Base-by-base conservation (phyloP, 2,797 vertebrate species). In the Rhabdophis nuchalis region DNA sequence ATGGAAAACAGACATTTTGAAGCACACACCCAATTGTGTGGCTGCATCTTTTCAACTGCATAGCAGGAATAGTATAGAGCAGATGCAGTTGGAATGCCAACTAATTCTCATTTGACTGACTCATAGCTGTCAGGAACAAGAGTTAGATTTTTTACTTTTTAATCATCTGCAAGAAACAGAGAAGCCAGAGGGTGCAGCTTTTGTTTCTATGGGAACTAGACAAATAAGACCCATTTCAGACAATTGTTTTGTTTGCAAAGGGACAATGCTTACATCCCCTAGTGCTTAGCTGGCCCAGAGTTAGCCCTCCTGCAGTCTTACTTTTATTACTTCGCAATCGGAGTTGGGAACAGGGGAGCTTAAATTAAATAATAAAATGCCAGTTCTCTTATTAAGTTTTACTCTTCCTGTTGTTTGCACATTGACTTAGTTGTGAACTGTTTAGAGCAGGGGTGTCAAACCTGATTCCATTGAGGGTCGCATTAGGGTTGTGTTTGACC, bases 191-290 rank as follows among this genome's bases (percentile, higher is more conserved):
- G 91, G 61, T 91, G 91, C 64, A 0, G 0, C 82, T 95, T 20
- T 89, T 0, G 92, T 95, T 94, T 82, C 95, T 93, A 91, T 94
- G 94, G 94, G 91, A 95, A 95, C 12, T 0, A 4, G 86, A 68
- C 64, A 94, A 87, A 27, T 0, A 52, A 91, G 89, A 77, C 41
- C 25, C 25, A 5, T 92, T 89, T 86, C 25, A 89, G 25, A 89
- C 58, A 89, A 82, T 41, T 36, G n/a, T 68, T 87, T 11, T 46
- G 36, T 32, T 91, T 91, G 53, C 53, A n/a, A 29, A 58, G 56
- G 13, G 86, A 89, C 87, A 60, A 58, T 27, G 23, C 1, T 29
- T 36, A 25, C n/a, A 52, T 36, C 68, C 82, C 56, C 20, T 86
- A 89, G n/a, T 10, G 23, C 10, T 86, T 20, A 46, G 41, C 32